phyloP scores from a whole-genome alignment of 2,113 vertebrate genomes.

The Panthera uncia region DNA sequence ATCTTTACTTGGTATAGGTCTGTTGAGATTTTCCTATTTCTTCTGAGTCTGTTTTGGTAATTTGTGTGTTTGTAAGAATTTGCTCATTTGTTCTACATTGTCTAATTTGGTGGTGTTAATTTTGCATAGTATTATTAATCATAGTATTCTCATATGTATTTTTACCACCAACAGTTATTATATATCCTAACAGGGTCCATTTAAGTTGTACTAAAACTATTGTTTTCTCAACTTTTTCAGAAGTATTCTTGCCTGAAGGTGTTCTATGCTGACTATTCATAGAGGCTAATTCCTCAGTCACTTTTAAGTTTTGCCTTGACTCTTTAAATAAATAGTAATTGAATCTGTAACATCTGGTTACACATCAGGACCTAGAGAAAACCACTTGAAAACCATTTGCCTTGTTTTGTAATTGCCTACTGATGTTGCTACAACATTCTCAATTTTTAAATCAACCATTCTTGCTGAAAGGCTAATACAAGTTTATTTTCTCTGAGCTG shows the following conservation, averaged over 20 bases:
- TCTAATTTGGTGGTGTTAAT: not conserved
- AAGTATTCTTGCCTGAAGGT: constrained; percentile 14
- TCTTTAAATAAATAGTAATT: constrained; percentile 17
- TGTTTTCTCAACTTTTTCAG: constrained; percentile 15
- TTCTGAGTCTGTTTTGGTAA: not conserved
- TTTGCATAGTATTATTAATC: not conserved
- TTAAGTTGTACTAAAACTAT: not conserved
- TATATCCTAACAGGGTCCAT: not conserved
- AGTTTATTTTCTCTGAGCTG: constrained; percentile 35
- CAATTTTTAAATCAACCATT: not conserved
- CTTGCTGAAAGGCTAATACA: not conserved
- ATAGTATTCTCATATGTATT: not conserved
- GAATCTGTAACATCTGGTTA: constrained; percentile 4
- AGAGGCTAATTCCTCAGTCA: not conserved
- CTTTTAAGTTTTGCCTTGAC: not conserved
- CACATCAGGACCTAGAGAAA: not conserved
- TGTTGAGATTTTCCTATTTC: not conserved
- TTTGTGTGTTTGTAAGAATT: constrained; percentile 16
- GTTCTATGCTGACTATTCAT: not conserved
- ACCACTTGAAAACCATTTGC: constrained; percentile 4
- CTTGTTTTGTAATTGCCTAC: not conserved
- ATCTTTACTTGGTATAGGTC: not conserved
- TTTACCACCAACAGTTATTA: constrained; percentile 8
- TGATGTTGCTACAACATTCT: not conserved
- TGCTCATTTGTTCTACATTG: not conserved